These are phyloP conservation scores for Myathropa florea DNA, from an alignment of 2,888 invertebrate species.

Conservation along the genomic window DNA sequence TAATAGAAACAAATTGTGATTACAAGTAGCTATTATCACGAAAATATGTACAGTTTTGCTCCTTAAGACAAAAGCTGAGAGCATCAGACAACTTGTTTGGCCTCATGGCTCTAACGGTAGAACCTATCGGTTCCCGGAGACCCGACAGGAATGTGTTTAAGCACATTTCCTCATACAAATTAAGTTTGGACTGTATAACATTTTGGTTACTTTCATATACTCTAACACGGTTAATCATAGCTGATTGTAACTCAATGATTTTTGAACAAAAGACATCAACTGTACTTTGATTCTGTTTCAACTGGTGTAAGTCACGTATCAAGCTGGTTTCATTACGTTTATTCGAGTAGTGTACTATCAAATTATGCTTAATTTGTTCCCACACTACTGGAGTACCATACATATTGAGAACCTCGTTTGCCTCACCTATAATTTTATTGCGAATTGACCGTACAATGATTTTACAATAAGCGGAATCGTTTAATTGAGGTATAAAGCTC, in stretches of 20 bases:
- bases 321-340: constrained; percentile 57
- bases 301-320: constrained; percentile 59
- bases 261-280: constrained; percentile 52
- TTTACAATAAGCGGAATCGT: constrained; percentile 37
- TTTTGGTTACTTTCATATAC: constrained; percentile 56
- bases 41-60: constrained; percentile 67
- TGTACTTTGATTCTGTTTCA: constrained; percentile 48
- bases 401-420: constrained; percentile 70
- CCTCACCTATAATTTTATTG: constrained; percentile 69
- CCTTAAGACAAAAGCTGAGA: constrained; percentile 57
- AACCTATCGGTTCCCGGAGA: constrained; percentile 68
- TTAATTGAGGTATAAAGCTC: constrained; percentile 27
- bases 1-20: background rate
- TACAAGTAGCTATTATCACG: background rate
- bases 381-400: constrained; percentile 62
- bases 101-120: constrained; percentile 71
- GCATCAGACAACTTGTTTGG: constrained; percentile 65
- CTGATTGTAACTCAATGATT: constrained; percentile 13
- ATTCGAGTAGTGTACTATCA: constrained; percentile 63
- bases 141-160: constrained; percentile 68
- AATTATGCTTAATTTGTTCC: constrained; percentile 57
- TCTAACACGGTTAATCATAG: constrained; percentile 29
- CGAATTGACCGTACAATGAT: constrained; percentile 63
- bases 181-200: constrained; percentile 60
- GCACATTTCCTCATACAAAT: constrained; percentile 68